A percentile compares a stretch with the other conserved stretches of the same genome.
Conservation (phyloP, 1,140 invertebrate genomes). For the Micrasema minimum region DNA sequence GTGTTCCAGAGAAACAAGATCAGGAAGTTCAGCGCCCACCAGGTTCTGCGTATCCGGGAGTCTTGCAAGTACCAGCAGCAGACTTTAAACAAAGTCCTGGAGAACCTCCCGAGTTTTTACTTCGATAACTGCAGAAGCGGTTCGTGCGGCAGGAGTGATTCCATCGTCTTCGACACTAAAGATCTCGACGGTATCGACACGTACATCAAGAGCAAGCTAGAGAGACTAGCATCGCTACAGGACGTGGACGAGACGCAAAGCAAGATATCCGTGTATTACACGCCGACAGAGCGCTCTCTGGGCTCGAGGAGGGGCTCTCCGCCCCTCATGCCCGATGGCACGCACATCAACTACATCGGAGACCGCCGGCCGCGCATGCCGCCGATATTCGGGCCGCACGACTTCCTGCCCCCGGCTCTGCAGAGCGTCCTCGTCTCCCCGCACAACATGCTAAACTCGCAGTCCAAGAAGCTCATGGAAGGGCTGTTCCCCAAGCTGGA, state of each 20-base stretch:
- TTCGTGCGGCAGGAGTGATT: conserved; percentile 83
- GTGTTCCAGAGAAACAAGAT: conserved; percentile 94
- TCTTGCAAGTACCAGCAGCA: conserved; percentile 96
- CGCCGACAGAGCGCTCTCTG: conserved; percentile 74
- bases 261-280: conserved; percentile 80
- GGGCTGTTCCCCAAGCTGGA: conserved; percentile 31
- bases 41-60: conserved; percentile 87
- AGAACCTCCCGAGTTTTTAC: conserved; percentile 92
- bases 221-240: conserved; percentile 63
- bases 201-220: conserved; percentile 74
- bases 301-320: conserved; percentile 62
- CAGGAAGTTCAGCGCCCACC: conserved; percentile 92
- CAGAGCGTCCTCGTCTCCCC: conserved; percentile 45
- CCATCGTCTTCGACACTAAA: conserved; percentile 76
- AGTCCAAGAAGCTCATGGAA: conserved; percentile 34
- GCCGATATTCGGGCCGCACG: conserved; percentile 52
- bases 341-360: conserved; percentile 73
- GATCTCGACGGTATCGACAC: conserved; percentile 70
- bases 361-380: conserved; percentile 58
- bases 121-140: conserved; percentile 93
- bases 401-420: conserved; percentile 58
- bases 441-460: conserved; percentile 39
- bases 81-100: conserved; percentile 92
- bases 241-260: conserved; percentile 70
- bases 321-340: conserved; percentile 62